Base-by-base conservation (phyloP, 2,113 vertebrate genomes). In the Alouatta palliata region DNA sequence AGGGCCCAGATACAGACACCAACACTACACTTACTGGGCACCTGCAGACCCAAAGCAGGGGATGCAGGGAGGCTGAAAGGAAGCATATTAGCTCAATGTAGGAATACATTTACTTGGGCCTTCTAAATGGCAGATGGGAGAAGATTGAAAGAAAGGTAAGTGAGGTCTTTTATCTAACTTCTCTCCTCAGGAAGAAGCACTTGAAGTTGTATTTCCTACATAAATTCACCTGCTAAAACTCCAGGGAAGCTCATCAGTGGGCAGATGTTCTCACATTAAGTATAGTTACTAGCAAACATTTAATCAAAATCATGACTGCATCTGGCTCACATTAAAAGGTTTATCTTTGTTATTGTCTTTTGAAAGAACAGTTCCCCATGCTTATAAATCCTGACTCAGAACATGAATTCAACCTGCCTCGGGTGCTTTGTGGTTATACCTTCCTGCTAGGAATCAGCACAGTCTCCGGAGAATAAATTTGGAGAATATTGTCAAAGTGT, bases 221-320 rank as follows among this genome's bases (percentile, higher is more conserved):
- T 96, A 87, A 97, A 96, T 97, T 94, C 76, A 90, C 90, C 85
- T 96, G 80, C 84, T 94, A 95, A 94, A 96, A 94, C 92, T 86
- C 95, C 71, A 97, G 87, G 96, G 87, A 97, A 97, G 52, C 45
- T 84, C 66, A 94, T 85, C 87, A 90, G 21, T 11, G 35, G 88
- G 89, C 91, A 96, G 84, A 91, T 88, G n/a, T 86, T 89, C 56
- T 66, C 66, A 97, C 40, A 56, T 90, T 90, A 77, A 92, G 82
- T 25, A 66, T 35, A 47, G 89, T 89, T 96, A 92, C 89, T 49
- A 94, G 93, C 64, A 97, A 84, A 87, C 16, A 95, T 93, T 97
- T 95, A 13, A 89, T 96, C 66, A 94, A 54, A 95, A 81, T 79
- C 83, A 86, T 75, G 32, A 79, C 56, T 91, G n/a, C 84, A 96